Evolutionary conservation across 2,888 invertebrate genomes (phyloP), one percentile per base, ranked within the genome.

Genomic region (Gryllus longicercus): DNA sequence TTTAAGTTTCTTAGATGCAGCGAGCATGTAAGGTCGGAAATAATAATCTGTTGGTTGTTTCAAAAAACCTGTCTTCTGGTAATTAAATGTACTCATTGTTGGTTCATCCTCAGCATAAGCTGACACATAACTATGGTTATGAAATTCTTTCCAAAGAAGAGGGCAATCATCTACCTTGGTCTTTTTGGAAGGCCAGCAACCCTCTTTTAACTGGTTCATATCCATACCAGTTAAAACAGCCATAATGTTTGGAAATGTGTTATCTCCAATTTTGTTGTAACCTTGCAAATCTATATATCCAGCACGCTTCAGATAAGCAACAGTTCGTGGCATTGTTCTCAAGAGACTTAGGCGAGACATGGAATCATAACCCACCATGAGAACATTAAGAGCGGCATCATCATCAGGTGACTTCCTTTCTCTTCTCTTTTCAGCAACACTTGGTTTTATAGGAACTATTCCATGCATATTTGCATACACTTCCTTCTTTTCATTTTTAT

Each of bases 161-260:
- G 92, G 90, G 84, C 94, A 92, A 79, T 91, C 89, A 84, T 96
- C 95, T 79, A 93, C 85, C 63, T 91, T 90, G 85, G 83, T 79
- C 14, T 82, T 80, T 10, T 82, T 83, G 10, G 83, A 84, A 2
- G 80, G 78, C 84, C 84, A 84, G 80, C 85, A 86, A 10, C 82
- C n/a, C 49, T 83, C 83, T n/a, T 83, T 76, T 50, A 84, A 63
- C 11, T 82, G 79, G 23, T 83, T 82, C 82, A 84, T 86, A 82
- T 88, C 91, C 82, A 90, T 89, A 1, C 96, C 97, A 0, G 94
- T 92, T 18, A 95, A 88, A 76, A 94, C 89, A 0, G 96, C 95
- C 90, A 96, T 93, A 78, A 97, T 87, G 87, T 97, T 98, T 0
- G 97, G 96, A 85, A 94, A 95, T 0, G 96, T 97, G 85, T 97